These are phyloP conservation scores for Numenius phaeopus DNA, from an alignment of 2,797 vertebrate genomes.

Conservation along the genomic window DNA sequence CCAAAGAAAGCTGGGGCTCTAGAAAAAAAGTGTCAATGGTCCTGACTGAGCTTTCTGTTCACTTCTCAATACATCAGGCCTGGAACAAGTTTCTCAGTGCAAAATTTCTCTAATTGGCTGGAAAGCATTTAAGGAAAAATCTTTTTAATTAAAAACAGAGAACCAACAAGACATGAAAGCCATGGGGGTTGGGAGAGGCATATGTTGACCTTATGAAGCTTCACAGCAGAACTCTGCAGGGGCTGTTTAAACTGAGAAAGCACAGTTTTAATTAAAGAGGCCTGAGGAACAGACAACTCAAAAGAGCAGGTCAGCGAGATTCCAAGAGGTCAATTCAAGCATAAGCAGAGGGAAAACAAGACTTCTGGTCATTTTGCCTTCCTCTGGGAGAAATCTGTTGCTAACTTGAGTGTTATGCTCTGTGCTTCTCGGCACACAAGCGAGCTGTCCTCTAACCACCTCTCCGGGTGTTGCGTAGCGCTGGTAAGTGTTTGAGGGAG, in stretches of 20 bases:
- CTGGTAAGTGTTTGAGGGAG: neutral
- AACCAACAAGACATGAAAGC: slow-evolving; percentile 63
- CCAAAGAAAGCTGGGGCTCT: slow-evolving; percentile 27
- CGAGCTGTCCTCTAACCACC: slow-evolving; percentile 3
- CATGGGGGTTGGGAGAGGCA: slow-evolving; percentile 69
- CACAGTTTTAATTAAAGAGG: slow-evolving; percentile 76
- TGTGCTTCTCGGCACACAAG: neutral
- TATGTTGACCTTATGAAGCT: slow-evolving; percentile 74
- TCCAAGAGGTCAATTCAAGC: slow-evolving; percentile 72
- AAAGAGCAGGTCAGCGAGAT: slow-evolving; percentile 71
- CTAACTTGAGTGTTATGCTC: slow-evolving; percentile 18
- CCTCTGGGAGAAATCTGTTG: slow-evolving; percentile 48
- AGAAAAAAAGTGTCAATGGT: slow-evolving; percentile 49
- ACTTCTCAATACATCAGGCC: slow-evolving; percentile 34
- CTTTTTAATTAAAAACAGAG: slow-evolving; percentile 75
- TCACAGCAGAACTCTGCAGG: slow-evolving; percentile 70
- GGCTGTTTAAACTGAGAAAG: slow-evolving; percentile 73
- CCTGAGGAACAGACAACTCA: slow-evolving; percentile 70
- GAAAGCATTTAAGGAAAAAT: slow-evolving; percentile 72
- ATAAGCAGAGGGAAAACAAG: slow-evolving; percentile 59
- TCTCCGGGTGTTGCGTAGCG: neutral
- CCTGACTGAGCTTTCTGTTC: slow-evolving; percentile 62
- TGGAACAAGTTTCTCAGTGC: slow-evolving; percentile 62
- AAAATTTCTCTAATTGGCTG: slow-evolving; percentile 71
- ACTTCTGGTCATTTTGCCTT: slow-evolving; percentile 47